Base-by-base conservation (phyloP, 2,888 invertebrate species). In the Epsilonema sp. region DNA sequence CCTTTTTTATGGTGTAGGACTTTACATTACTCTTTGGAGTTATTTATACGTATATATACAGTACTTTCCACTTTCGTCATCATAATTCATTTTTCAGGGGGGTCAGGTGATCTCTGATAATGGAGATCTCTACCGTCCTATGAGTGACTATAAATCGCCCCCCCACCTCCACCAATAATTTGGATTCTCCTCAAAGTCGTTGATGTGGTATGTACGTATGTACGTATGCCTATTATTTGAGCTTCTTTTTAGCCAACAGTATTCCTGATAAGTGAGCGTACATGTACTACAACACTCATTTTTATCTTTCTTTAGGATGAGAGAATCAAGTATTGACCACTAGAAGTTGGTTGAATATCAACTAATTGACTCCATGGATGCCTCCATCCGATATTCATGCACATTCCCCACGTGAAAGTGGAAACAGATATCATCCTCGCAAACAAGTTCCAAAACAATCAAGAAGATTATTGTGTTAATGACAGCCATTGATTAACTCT, bases 361-460 rank as follows among this genome's bases (percentile, higher is more conserved):
- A 78, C 51, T 86, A n/a, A n/a, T n/a, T n/a, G n/a, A n/a, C n/a
- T n/a, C n/a, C n/a, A n/a, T n/a, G n/a, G n/a, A n/a, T n/a, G n/a
- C n/a, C n/a, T n/a, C n/a, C n/a, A n/a, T n/a, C n/a, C n/a, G n/a
- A n/a, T n/a, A n/a, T n/a, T 82, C 39, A 78, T 84, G 47, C 73
- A 83, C 59, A 84, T 62, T 82, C 83, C 0, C 80, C 76, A 66
- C 21, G 24, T 45, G 31, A 51, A 80, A 84, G 23, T 84, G 84
- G 84, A 75, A 77, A 56, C 84, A 1, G 85, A 85, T 65, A 79
- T 82, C 46, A 81, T 86, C 56, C 74, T 86, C 8, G 84, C 84
- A 65, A 85, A 84, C 70, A 85, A 84, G 84, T 85, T 66, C 75
- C 79, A 21, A n/a, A n/a, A n/a, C n/a, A n/a, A n/a, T n/a, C n/a